Evolutionary conservation across 2,888 invertebrate species (phyloP), one percentile per base, ranked within the genome.

Genomic region (Torymus aiolomorphi): DNA sequence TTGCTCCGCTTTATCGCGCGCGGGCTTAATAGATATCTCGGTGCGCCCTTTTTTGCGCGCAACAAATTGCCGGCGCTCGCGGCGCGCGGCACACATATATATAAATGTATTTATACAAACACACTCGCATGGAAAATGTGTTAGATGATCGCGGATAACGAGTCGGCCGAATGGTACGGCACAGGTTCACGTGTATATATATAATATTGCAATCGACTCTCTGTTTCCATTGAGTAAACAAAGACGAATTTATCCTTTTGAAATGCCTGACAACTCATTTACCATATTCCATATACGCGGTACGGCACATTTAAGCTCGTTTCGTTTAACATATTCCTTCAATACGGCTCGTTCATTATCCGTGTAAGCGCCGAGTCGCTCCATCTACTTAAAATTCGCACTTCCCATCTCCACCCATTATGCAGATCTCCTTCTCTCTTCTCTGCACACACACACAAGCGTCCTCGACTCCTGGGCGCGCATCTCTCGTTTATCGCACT

Each of bases 21-120:
- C 42, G 16, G 4, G 8, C 10, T 42, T 56, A 65, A 74, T 65
- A 74, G 65, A 74, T 74, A 65, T 74, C 73, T 59, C 24, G 13
- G 1, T 16, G 42, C 42, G 12, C 51, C 42, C 16, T 59, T 57
- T 57, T 57, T 70, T 42, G 42, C 42, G 8, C 1, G 42, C 8
- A 42, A 42, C 42, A 42, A 42, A 42, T 42, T 42, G 42, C 42
- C 42, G 42, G 42, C 42, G 42, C 42, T 42, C 42, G 42, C 42
- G 42, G 42, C 42, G 8, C 42, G 8, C 31, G 3, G 8, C 31
- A 0, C 2, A 31, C 2, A 31, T 3, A 31, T 3, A 20, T 20
- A 20, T 20, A 20, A 20, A 20, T 20, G 20, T 2, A 20, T 20
- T 1, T 20, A 20, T 2, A 31, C 31, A 3, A 1, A 42, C 42